A percentile compares a stretch with the other conserved stretches of the same genome.
These are phyloP conservation scores for Ellobium chinense DNA, from an alignment of 2,888 invertebrate genomes.

Conservation along the genomic window DNA sequence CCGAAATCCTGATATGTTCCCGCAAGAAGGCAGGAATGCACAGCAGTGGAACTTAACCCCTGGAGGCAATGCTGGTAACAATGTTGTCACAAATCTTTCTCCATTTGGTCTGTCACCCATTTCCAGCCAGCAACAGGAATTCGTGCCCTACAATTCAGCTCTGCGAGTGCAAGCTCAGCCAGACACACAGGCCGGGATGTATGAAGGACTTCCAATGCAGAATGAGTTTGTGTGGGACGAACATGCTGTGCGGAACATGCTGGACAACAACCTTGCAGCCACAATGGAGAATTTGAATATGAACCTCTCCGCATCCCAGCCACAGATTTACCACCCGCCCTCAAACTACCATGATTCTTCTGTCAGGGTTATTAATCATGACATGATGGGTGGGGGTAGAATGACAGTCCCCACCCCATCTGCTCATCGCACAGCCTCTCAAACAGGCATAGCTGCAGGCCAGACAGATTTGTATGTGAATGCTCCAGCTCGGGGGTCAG, in stretches of 20 bases:
- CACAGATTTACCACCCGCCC: not conserved
- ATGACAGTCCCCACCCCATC: not conserved
- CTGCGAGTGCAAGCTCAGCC: not conserved
- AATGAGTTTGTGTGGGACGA: not conserved
- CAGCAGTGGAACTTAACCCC: not conserved
- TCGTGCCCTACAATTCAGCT: not conserved
- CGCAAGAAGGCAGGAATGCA: not conserved
- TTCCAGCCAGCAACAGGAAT: not conserved
- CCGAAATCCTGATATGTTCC: not conserved
- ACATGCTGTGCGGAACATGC: not conserved
- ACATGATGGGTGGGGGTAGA: slow-evolving; percentile 11
- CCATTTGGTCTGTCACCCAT: not conserved
- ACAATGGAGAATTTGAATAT: not conserved
- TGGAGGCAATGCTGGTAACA: not conserved
- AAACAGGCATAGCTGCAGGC: not conserved
- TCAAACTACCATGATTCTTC: not conserved
- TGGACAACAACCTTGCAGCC: not conserved
- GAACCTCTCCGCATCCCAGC: not conserved
- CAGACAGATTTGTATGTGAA: slow-evolving; percentile 7
- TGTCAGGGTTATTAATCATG: not conserved
- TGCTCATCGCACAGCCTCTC: not conserved
- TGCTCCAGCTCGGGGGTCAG: not conserved
- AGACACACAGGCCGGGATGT: not conserved
- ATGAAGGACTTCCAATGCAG: not conserved
- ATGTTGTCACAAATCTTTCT: not conserved